A percentile compares a stretch with the other conserved stretches of the same genome.
Conservation (phyloP, 2,888 invertebrate genomes). For the Halocaridina rubra region DNA sequence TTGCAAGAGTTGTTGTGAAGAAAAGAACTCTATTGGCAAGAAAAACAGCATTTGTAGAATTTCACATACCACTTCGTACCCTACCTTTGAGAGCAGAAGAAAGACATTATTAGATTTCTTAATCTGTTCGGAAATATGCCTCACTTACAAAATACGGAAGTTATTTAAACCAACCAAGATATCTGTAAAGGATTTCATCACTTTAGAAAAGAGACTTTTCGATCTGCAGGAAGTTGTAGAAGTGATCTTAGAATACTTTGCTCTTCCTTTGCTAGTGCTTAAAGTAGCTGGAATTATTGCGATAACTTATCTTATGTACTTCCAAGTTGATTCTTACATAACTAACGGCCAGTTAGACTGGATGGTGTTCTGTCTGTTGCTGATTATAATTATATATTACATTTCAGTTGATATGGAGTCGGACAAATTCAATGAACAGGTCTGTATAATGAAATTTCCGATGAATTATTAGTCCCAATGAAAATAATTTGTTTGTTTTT, state of each 20-base stretch:
- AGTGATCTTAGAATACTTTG: not conserved
- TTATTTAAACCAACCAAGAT: too few relatives aligned
- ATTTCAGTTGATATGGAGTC: not conserved
- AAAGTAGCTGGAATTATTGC: not conserved
- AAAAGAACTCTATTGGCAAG: not conserved
- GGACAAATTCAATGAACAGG: not conserved
- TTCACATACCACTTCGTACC: not conserved
- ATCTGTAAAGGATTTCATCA: not conserved
- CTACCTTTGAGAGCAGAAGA: too few relatives aligned
- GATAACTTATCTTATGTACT: not conserved
- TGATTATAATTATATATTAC: not conserved
- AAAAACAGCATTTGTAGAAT: not conserved
- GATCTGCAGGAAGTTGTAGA: not conserved
- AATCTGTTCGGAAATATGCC: too few relatives aligned
- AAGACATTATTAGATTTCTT: too few relatives aligned
- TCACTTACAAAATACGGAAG: too few relatives aligned
- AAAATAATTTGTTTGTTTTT: too few relatives aligned
- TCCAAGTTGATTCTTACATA: not conserved
- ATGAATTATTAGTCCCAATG: not conserved
- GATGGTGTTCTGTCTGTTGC: not conserved
- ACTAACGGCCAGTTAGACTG: not conserved
- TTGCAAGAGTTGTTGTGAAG: too few relatives aligned
- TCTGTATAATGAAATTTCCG: not conserved
- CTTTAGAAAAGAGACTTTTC: not conserved
- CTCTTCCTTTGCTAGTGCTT: not conserved